Conservation (phyloP, 2,888 invertebrate species). For the Rhingia campestris region DNA sequence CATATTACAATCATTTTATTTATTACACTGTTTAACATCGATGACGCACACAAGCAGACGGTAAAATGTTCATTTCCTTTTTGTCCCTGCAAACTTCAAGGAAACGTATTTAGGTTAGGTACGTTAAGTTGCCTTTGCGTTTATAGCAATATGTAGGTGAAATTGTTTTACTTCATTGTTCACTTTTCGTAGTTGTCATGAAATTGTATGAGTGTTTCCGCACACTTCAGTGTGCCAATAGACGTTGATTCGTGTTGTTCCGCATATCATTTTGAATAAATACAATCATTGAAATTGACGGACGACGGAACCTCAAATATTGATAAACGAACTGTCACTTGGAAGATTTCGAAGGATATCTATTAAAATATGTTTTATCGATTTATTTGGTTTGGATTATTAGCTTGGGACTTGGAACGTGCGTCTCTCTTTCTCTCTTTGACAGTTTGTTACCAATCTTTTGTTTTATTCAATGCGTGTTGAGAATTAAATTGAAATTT, state of each 20-base stretch:
- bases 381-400: too few relatives aligned
- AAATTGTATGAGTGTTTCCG: conserved; percentile 45
- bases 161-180: neutral
- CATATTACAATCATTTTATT: conserved; percentile 44
- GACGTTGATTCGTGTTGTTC: conserved; percentile 14
- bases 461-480: too few relatives aligned
- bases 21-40: conserved; percentile 26
- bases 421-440: too few relatives aligned
- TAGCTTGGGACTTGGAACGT: too few relatives aligned
- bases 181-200: conserved; percentile 30
- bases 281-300: neutral
- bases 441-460: too few relatives aligned
- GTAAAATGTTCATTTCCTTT: conserved; percentile 53
- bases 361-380: too few relatives aligned
- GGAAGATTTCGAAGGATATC: too few relatives aligned
- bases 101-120: conserved; percentile 64
- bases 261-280: conserved; percentile 6
- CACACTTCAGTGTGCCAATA: conserved; percentile 22
- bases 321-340: neutral
- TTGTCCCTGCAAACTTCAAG: conserved; percentile 43
- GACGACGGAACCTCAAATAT: neutral
- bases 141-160: conserved; percentile 3
- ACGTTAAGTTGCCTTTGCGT: conserved; percentile 12
- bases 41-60: conserved; percentile 45
- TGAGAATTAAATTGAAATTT: too few relatives aligned